Percentiles rank a stretch among this genome's conserved stretches.
Conservation (phyloP, 2,797 vertebrate species). For the Heterohyrax brucei region DNA sequence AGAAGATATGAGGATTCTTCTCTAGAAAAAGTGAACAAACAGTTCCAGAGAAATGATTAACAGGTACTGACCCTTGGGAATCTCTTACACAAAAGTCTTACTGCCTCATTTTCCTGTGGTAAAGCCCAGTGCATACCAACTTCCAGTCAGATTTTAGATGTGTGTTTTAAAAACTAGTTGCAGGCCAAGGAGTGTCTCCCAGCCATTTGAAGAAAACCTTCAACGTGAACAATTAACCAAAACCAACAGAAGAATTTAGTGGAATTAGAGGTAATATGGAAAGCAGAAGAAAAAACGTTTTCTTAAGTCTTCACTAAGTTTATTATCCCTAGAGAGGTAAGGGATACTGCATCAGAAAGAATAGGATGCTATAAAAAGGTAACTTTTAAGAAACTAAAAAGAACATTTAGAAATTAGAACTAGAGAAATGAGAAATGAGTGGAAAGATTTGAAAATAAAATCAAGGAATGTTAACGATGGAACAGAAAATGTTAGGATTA, state of each 20-base stretch:
- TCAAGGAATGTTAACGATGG: not conserved
- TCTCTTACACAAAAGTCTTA: slow-evolving; percentile 74
- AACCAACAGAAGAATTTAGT: slow-evolving; percentile 31
- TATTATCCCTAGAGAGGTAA: slow-evolving; percentile 4
- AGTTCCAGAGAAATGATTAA: slow-evolving; percentile 77
- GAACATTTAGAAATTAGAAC: slow-evolving; percentile 58
- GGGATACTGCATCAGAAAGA: slow-evolving; percentile 1
- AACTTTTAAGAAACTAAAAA: slow-evolving; percentile 52
- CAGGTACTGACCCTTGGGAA: slow-evolving; percentile 70
- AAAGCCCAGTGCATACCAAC: slow-evolving; percentile 44
- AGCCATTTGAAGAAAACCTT: slow-evolving; percentile 67
- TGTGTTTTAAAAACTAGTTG: slow-evolving; percentile 49
- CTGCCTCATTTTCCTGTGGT: slow-evolving; percentile 65
- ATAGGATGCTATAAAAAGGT: slow-evolving; percentile 43
- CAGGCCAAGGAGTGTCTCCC: slow-evolving; percentile 32
- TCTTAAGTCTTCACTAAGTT: slow-evolving; percentile 53
- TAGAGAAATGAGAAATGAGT: slow-evolving; percentile 52
- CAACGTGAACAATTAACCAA: slow-evolving; percentile 35
- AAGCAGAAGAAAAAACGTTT: not conserved
- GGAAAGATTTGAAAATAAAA: slow-evolving; percentile 57
- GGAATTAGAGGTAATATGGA: slow-evolving; percentile 61
- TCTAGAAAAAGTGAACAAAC: slow-evolving; percentile 76
- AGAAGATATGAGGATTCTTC: slow-evolving; percentile 78
- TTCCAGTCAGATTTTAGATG: slow-evolving; percentile 66
- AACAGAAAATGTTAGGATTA: slow-evolving; percentile 41